Percentiles rank a stretch among this genome's conserved stretches.
Conservation (phyloP, 1,140 invertebrate genomes). For the Drosophila gunungcola region DNA sequence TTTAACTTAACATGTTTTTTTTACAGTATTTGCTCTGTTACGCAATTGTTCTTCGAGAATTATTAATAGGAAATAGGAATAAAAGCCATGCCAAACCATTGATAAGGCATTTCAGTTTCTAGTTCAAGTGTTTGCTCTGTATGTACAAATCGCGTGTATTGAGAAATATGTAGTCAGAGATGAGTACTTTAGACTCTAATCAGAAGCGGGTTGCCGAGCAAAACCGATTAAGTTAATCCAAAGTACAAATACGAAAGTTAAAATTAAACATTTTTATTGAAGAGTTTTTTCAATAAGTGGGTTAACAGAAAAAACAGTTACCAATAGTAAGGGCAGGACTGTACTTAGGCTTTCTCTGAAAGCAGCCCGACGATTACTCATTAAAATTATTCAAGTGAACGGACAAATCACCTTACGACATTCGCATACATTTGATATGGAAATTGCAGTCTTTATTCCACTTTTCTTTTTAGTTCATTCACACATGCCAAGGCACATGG, state of each 20-base stretch:
- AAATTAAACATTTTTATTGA: conserved; percentile 27
- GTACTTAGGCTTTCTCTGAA: background rate
- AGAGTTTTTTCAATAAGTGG: background rate
- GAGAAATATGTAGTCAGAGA: conserved; percentile 5
- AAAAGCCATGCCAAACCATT: conserved; percentile 7
- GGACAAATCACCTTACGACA: conserved; percentile 44
- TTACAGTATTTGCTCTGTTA: background rate
- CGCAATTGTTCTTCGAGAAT: background rate
- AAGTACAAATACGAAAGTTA: conserved; percentile 49
- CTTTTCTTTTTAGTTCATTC: conserved; percentile 45
- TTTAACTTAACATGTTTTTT: too few relatives aligned
- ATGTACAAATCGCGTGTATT: too few relatives aligned
- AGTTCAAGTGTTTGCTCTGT: conserved; percentile 46
- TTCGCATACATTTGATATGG: conserved; percentile 68
- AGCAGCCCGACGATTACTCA: conserved; percentile 9
- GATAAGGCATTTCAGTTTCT: conserved; percentile 54
- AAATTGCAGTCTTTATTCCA: conserved; percentile 46
- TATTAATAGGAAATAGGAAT: conserved; percentile 9
- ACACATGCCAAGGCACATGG: conserved; percentile 40
- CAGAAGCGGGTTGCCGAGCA: conserved; percentile 1
- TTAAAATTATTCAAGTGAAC: conserved; percentile 17
- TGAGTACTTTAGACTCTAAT: conserved; percentile 64
- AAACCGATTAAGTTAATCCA: conserved; percentile 55
- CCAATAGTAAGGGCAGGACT: background rate
- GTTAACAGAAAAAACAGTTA: background rate